A percentile compares a stretch with the other conserved stretches of the same genome.
Conservation (phyloP, 2,113 vertebrate species). For the Cyrtonyx montezumae region DNA sequence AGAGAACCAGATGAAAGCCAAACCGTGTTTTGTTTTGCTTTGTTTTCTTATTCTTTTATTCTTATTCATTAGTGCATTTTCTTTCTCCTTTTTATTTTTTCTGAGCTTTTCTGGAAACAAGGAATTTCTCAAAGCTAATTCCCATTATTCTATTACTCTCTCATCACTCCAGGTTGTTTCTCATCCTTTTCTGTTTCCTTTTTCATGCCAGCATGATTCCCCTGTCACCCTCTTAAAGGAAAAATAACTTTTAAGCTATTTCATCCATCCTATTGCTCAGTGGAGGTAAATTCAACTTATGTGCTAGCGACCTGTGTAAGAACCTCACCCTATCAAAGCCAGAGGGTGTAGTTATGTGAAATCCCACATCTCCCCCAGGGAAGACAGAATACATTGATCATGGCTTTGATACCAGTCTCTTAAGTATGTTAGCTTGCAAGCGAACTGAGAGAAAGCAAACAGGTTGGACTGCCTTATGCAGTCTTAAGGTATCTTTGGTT, state of each 20-base stretch:
- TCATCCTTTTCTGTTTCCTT: slow-evolving; percentile 11
- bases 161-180: slow-evolving; percentile 21
- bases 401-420: not conserved
- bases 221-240: not conserved
- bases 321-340: not conserved
- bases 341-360: not conserved
- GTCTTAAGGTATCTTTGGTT: not conserved
- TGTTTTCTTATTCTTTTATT: not conserved
- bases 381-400: slow-evolving; percentile 11
- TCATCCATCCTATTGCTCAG: not conserved
- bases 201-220: slow-evolving; percentile 2
- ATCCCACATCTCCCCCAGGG: not conserved
- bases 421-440: not conserved
- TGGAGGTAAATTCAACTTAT: not conserved
- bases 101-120: not conserved
- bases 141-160: not conserved
- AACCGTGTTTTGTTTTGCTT: fast-evolving
- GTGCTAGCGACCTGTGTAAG: not conserved
- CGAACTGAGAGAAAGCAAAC: not conserved
- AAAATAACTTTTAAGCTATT: slow-evolving; percentile 2
- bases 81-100: not conserved
- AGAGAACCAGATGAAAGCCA: not conserved
- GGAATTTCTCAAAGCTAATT: not conserved
- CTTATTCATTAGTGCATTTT: not conserved
- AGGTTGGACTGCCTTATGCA: not conserved